Base-by-base conservation (phyloP, 1,140 invertebrate species). In the Drosophila gunungcola region DNA sequence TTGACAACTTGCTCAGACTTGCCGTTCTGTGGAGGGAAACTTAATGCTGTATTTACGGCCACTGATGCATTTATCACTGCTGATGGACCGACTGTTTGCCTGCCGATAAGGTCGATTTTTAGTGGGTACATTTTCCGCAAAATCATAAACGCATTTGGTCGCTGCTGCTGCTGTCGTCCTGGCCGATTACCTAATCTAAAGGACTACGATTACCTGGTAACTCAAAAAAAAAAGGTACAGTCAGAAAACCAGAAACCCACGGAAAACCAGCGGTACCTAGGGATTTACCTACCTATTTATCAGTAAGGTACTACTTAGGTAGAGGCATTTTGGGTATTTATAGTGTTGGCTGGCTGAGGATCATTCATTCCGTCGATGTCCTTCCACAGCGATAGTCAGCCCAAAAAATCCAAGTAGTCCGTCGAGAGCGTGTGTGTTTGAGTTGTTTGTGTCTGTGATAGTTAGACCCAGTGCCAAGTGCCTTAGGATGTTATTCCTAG, bases 71-170 rank as follows among this genome's bases (percentile, higher is more conserved):
- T 45, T 46, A 46, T 73, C 34, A 52, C 62, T 25, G 52, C 60
- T 46, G 69, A 54, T 57, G 49, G 21, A 38, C 39, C 9, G 39
- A 21, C 45, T 49, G 46, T 16, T 25, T 68, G 58, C 39, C 76
- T 68, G 70, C 42, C 56, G 56, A 68, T 73, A 60, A 75, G 76
- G 68, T 64, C 60, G 53, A 69, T 63, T 54, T 51, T 46, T n/a
- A 73, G 62, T 64, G 73, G 62, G 29, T 48, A 77, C 54, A 73
- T 83, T 88, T 86, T 83, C 75, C 72, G 64, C 72, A 73, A 88
- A 89, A 82, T 88, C 83, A 88, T 88, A 88, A 88, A 88, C 63
- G 79, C 82, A 61, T 80, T 75, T 80, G 62, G 51, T 36, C 42
- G 45, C 13, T 45, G 54, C 13, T 57, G 48, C 13, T 45, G 54